Conservation (phyloP, 2,888 invertebrate genomes). For the Exephanes ischioxanthus region DNA sequence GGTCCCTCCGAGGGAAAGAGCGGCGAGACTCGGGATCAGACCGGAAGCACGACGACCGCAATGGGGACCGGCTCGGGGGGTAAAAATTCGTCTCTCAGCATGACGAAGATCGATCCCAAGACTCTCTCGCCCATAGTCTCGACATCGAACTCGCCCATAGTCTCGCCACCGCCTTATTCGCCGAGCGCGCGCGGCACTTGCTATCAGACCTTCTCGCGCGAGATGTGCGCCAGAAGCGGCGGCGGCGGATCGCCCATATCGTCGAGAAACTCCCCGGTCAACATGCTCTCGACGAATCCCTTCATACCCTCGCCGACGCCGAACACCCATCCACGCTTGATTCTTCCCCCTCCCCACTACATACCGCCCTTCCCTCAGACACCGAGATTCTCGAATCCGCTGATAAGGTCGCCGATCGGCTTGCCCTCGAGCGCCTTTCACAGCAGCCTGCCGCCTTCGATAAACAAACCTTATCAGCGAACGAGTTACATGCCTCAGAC, state of each 20-base stretch:
- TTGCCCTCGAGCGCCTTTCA: slow-evolving; percentile 83
- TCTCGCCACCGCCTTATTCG: slow-evolving; percentile 82
- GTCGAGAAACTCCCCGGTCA: slow-evolving; percentile 82
- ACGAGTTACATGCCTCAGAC: slow-evolving; percentile 81
- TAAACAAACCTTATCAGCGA: slow-evolving; percentile 82
- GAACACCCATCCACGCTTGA: slow-evolving; percentile 82
- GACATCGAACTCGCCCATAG: slow-evolving; percentile 78
- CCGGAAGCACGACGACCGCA: slow-evolving; percentile 39
- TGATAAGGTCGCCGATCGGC: slow-evolving; percentile 81
- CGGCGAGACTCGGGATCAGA: slow-evolving; percentile 68
- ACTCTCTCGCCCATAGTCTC: slow-evolving; percentile 86
- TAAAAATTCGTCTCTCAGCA: slow-evolving; percentile 74
- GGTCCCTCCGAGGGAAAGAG: slow-evolving; percentile 84
- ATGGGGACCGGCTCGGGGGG: slow-evolving; percentile 53
- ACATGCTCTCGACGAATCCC: slow-evolving; percentile 83
- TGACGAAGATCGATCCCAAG: slow-evolving; percentile 87
- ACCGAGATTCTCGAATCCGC: slow-evolving; percentile 79
- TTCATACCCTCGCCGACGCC: slow-evolving; percentile 83
- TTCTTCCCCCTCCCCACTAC: slow-evolving; percentile 76
- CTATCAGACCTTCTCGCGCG: slow-evolving; percentile 75
- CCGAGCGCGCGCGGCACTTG: slow-evolving; percentile 77
- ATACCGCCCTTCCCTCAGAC: slow-evolving; percentile 78
- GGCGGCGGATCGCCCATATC: slow-evolving; percentile 79
- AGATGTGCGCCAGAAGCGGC: slow-evolving; percentile 72
- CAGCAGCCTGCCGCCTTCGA: slow-evolving; percentile 82